Evolutionary conservation across 2,888 invertebrate genomes (phyloP).

Genomic region (Troides aeacus): DNA sequence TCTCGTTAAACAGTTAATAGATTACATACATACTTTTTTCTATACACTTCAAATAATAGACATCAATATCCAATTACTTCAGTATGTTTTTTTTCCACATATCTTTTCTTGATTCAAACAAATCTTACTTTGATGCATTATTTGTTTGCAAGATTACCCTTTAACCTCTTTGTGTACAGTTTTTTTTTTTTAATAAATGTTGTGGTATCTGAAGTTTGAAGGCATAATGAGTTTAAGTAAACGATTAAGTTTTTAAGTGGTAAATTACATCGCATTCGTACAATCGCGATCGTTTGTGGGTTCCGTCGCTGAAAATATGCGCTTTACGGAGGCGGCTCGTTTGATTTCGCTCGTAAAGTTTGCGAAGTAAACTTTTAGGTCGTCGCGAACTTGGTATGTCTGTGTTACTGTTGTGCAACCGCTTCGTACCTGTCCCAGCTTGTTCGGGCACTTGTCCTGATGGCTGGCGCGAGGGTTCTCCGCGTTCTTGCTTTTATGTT

Average conservation of each 20-base stretch:
- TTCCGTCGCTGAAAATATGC: neutral
- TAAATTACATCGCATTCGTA: neutral
- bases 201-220: no score
- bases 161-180: no score
- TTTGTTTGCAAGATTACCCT: no score
- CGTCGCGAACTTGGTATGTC: conserved; percentile 24
- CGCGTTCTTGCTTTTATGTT: no score
- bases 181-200: no score
- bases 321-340: neutral
- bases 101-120: no score
- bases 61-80: no score
- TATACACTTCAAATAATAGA: no score
- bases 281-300: neutral
- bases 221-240: no score
- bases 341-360: conserved; percentile 22
- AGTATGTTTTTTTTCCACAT: no score
- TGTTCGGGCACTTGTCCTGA: neutral
- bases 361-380: conserved; percentile 19
- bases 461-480: neutral
- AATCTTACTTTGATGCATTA: no score
- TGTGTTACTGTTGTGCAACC: conserved; percentile 21
- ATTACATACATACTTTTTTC: neutral
- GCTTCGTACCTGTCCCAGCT: conserved; percentile 16
- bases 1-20: neutral
- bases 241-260: no score